A percentile compares a stretch with the other conserved stretches of the same genome.
Conservation (phyloP, 1,140 invertebrate species). For the Brachionus sp. region DNA sequence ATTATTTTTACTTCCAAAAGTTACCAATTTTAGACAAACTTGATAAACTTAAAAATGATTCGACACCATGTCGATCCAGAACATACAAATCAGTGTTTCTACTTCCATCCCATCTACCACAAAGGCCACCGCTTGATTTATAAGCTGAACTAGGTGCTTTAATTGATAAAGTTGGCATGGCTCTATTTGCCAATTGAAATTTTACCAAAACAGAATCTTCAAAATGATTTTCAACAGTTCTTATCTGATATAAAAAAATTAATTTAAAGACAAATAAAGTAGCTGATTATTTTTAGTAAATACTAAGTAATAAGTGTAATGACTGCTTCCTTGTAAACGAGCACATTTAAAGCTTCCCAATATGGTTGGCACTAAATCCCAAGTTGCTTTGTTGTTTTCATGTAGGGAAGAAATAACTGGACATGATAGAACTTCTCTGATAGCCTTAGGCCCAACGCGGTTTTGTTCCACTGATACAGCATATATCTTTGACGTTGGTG, state of each 20-base stretch:
- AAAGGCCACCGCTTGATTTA: background rate
- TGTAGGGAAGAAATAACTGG: background rate
- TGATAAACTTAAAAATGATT: background rate
- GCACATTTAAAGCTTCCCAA: conserved; percentile 26
- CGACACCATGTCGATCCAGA: conserved; percentile 14
- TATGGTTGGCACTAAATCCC: background rate
- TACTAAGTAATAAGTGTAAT: background rate
- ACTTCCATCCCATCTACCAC: conserved; percentile 3
- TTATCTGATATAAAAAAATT: background rate
- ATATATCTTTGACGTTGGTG: conserved; percentile 6
- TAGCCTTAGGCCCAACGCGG: background rate
- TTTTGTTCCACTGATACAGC: conserved; percentile 12
- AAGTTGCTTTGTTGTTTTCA: background rate
- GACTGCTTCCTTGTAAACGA: background rate
- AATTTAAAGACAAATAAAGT: background rate
- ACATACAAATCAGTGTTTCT: conserved; percentile 20
- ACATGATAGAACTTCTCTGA: background rate
- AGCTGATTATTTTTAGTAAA: background rate
- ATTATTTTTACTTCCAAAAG: background rate
- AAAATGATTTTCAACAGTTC: conserved; percentile 29
- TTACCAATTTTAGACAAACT: background rate
- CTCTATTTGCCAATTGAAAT: conserved; percentile 13
- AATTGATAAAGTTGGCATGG: background rate
- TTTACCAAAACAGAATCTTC: background rate
- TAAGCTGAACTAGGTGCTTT: background rate